phyloP scores from a whole-genome alignment of 2,888 invertebrate species.

The Pseudoips prasinana region DNA sequence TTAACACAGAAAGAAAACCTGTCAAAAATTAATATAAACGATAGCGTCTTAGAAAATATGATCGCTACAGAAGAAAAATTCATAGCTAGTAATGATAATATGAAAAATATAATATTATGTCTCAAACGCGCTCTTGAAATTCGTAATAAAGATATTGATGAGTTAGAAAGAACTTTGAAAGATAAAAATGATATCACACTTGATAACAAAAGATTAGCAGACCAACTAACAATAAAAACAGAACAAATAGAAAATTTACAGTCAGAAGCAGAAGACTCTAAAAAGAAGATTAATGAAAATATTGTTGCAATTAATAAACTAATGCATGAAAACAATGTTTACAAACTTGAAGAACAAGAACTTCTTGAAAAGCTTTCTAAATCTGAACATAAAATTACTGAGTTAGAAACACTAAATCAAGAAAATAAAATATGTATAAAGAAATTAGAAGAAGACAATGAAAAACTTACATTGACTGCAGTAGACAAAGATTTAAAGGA shows the following conservation, averaged over 20 bases:
- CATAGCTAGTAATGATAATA: slow-evolving; percentile 66
- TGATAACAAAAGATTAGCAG: slow-evolving; percentile 22
- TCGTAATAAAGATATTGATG: slow-evolving; percentile 53
- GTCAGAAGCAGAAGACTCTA: slow-evolving; percentile 22
- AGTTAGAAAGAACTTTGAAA: slow-evolving; percentile 39
- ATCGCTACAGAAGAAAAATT: slow-evolving; percentile 60
- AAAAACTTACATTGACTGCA: slow-evolving; percentile 27
- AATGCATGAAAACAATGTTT: slow-evolving; percentile 35
- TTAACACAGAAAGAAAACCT: slow-evolving; percentile 43
- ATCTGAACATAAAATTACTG: slow-evolving; percentile 28
- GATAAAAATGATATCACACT: slow-evolving; percentile 12
- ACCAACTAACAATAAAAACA: slow-evolving; percentile 40
- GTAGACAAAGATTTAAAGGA: slow-evolving; percentile 24
- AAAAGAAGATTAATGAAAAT: slow-evolving; percentile 38
- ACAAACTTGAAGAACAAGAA: slow-evolving; percentile 34
- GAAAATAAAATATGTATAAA: slow-evolving; percentile 28
- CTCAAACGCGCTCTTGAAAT: slow-evolving; percentile 50
- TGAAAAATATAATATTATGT: slow-evolving; percentile 60
- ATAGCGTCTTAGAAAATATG: slow-evolving; percentile 51
- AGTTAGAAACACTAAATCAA: slow-evolving; percentile 32
- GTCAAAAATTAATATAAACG: slow-evolving; percentile 37
- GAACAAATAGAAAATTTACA: slow-evolving; percentile 32
- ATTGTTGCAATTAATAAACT: slow-evolving; percentile 40
- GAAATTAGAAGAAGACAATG: slow-evolving; percentile 38
- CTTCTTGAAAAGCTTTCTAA: slow-evolving; percentile 36